Evolutionary conservation across 2,888 invertebrate genomes (phyloP), one percentile per base, ranked within the genome.

Genomic region (Drosophila borealis): DNA sequence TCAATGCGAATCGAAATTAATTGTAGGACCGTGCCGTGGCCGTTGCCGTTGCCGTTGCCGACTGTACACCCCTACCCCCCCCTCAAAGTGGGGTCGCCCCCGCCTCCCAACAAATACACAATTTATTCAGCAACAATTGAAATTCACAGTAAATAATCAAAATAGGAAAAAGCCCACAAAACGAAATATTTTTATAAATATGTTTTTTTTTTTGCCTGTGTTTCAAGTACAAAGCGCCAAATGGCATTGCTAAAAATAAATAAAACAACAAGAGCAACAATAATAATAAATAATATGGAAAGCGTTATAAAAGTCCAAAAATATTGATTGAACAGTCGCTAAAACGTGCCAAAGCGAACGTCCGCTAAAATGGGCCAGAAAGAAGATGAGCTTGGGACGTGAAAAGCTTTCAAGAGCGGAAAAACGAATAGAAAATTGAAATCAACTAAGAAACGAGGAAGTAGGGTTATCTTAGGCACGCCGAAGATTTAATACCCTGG

Each of bases 1-100:
- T 78, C 70, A 79, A 81, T 88, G 82, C 85, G 71, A 82, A 78
- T 78, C 78, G 63, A 86, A 85, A 78, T 78, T 86, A 78, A 83
- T 83, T 82, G 80, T 76, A 70, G 78, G 80, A 69, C 82, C 80
- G 59, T 70, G 69, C 50, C 57, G 56, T 66, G 49, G 57, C 42
- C 42, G 45, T 48, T 17, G 17, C 17, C 42, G 45, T 48, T 17
- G 17, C 17, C 29, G 29, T 29, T 29, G 29, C 29, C 29, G 29
- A 29, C 29, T 0, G 1, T 29, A 29, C 8, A 8, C 44, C 14
- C 21, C 21, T 29, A 6, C 6, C 4, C n/a, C 10, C 19, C 19
- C 42, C 29, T 44, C 33, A 0, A 17, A 11, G 44, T 5, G 10
- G 5, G 17, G 60, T 17, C 10, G 1, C 14, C 17, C 19, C 17